phyloP scores from a whole-genome alignment of 2,113 vertebrate species.

The Nycticebus coucang region DNA sequence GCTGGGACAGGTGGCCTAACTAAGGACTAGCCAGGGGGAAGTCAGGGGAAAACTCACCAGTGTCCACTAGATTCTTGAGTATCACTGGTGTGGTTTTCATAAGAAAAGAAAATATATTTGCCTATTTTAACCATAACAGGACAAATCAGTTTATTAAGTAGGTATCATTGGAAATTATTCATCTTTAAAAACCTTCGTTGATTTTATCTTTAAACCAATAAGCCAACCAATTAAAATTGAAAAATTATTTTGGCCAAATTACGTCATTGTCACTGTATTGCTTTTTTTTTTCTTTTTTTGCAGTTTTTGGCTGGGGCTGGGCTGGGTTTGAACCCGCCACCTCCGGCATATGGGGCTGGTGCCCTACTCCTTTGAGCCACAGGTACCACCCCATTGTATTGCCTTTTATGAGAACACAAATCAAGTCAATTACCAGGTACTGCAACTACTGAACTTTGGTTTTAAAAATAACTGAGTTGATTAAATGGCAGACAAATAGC shows the following conservation, averaged over 20 bases:
- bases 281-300: neutral
- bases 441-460: neutral
- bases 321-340: too few species aligned
- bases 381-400: neutral
- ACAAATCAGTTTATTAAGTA: neutral
- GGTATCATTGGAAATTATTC: conserved; percentile 5
- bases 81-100: neutral
- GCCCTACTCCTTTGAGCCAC: too few species aligned
- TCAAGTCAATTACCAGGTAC: neutral
- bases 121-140: neutral
- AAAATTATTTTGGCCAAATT: neutral
- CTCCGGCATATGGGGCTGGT: too few species aligned
- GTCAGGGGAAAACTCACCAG: neutral
- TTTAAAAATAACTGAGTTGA: neutral
- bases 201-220: conserved; percentile 26
- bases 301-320: too few species aligned
- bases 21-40: neutral
- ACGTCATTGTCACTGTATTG: neutral
- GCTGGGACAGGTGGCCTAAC: neutral
- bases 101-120: neutral
- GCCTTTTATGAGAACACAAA: neutral
- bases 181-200: neutral
- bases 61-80: neutral
- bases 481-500: neutral
- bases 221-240: neutral